A percentile compares a stretch with the other conserved stretches of the same genome.
phyloP scores from a whole-genome alignment of 2,113 vertebrate genomes.

The Brachionichthys hirsutus region DNA sequence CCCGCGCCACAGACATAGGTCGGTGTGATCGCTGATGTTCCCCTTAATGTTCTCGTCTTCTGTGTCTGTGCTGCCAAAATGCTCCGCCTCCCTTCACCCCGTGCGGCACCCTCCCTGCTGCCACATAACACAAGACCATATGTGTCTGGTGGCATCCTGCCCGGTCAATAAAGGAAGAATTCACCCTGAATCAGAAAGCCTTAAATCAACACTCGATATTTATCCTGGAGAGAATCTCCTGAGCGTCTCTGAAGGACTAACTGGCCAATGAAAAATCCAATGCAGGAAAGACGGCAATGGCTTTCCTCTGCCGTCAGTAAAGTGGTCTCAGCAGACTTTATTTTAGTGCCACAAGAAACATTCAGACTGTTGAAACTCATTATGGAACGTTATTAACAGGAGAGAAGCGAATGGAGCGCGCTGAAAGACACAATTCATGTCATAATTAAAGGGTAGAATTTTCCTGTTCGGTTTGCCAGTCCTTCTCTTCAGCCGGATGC shows the following conservation, averaged over 20 bases:
- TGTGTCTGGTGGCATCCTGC: conserved; percentile 20
- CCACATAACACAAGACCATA: conserved; percentile 16
- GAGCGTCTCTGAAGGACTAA: conserved; percentile 16
- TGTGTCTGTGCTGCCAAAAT: conserved; percentile 44
- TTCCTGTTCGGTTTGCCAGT: neutral
- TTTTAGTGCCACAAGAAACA: neutral
- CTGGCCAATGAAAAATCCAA: neutral
- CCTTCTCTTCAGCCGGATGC: neutral
- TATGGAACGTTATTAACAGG: neutral
- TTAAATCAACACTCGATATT: conserved; percentile 17
- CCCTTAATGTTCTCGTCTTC: conserved; percentile 6
- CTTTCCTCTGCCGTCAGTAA: neutral
- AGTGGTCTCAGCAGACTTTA: neutral
- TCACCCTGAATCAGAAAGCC: conserved; percentile 21
- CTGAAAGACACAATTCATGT: too few species aligned
- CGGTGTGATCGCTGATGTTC: conserved; percentile 38
- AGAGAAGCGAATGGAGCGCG: too few species aligned
- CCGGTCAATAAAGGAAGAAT: conserved; percentile 42
- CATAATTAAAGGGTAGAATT: too few species aligned
- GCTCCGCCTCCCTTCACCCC: conserved; percentile 12
- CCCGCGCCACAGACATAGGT: conserved; percentile 97
- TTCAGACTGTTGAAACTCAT: neutral
- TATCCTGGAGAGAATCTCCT: conserved; percentile 12
- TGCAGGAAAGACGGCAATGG: neutral
- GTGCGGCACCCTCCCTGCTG: conserved; percentile 18